Evolutionary conservation across 2,113 vertebrate species (phyloP), one percentile per base, ranked within the genome.

Genomic region (Notarius quadriscutis): DNA sequence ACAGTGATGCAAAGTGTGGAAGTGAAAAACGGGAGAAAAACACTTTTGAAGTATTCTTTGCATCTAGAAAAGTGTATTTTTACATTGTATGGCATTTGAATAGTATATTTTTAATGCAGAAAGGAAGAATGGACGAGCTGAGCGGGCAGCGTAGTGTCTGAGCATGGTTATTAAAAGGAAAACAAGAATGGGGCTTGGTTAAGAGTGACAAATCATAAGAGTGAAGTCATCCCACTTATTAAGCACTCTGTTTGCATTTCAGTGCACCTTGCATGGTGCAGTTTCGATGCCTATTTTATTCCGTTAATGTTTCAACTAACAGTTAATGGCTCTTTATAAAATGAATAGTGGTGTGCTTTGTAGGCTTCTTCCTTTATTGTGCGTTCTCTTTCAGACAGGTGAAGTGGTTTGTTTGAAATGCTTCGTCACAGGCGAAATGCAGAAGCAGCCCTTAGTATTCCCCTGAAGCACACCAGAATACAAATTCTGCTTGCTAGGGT

Each of bases 401-500:
- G 10, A 20, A 8, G 25, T 51, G 25, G 75, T 65, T 89, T 71
- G 81, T 80, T 51, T 27, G 74, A 80, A 86, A 63, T 25, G 79
- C 72, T 9, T 74, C 72, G 78, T 55, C 58, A 62, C 10, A 20
- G 18, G 11, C 27, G 14, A 67, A 57, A 30, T 79, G 78, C 30
- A 88, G 25, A 14, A 83, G 57, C 58, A 48, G 53, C 50, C 69
- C 25, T 34, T 50, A 50, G 57, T 48, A 75, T 75, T 87, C 51
- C 65, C 34, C 20, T 67, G 58, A 50, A 67, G 71, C 65, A 53
- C 58, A 84, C 17, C 69, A 51, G 67, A 83, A 71, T 57, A 25
- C n/a, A 53, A 75, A 77, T 79, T 78, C 77, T 79, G 48, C 50
- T 53, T 83, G 57, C n/a, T 53, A 83, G 30, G 80, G 17, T 83